A percentile compares a stretch with the other conserved stretches of the same genome.
Evolutionary conservation across 2,888 invertebrate species (phyloP).

Genomic region (Fragum fragum): DNA sequence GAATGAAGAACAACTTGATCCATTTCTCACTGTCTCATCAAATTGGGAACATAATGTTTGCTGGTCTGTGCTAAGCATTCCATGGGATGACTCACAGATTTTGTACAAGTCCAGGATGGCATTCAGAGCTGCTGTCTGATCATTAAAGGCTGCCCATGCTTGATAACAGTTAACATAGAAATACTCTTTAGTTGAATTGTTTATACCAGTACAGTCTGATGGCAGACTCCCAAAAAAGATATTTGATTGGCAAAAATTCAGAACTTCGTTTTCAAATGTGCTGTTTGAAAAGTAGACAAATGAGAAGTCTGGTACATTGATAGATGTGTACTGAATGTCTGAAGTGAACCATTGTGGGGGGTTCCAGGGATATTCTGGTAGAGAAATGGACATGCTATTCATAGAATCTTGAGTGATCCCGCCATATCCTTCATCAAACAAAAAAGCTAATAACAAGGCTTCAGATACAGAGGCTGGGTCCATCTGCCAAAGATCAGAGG

Average conservation of each 20-base stretch:
- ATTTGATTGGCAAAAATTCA: constrained; percentile 47
- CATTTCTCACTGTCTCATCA: constrained; percentile 39
- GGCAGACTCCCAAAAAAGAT: constrained; percentile 5
- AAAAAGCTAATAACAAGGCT: constrained; percentile 61
- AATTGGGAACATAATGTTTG: constrained; percentile 44
- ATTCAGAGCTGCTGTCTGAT: constrained; percentile 55
- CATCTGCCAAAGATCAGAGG: constrained; percentile 71
- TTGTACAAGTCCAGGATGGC: constrained; percentile 55
- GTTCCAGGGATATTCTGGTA: constrained; percentile 74
- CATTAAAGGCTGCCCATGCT: constrained; percentile 41
- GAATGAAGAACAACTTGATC: constrained; percentile 57
- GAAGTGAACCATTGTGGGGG: constrained; percentile 75
- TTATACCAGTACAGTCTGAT: constrained; percentile 34
- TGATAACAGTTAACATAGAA: constrained; percentile 63
- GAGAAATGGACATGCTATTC: constrained; percentile 36
- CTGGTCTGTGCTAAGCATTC: constrained; percentile 31
- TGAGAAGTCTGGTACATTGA: constrained; percentile 46
- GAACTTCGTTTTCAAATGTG: constrained; percentile 44
- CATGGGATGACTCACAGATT: constrained; percentile 60
- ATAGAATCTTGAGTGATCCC: constrained; percentile 41
- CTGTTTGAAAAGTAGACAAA: constrained; percentile 55
- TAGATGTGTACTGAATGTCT: constrained; percentile 62
- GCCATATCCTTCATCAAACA: constrained; percentile 76
- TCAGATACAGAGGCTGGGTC: constrained; percentile 63
- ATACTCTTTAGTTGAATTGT: constrained; percentile 48